A percentile compares a stretch with the other conserved stretches of the same genome.
Evolutionary conservation across 2,797 vertebrate genomes (phyloP).

Genomic region (Cynopterus sphinx): DNA sequence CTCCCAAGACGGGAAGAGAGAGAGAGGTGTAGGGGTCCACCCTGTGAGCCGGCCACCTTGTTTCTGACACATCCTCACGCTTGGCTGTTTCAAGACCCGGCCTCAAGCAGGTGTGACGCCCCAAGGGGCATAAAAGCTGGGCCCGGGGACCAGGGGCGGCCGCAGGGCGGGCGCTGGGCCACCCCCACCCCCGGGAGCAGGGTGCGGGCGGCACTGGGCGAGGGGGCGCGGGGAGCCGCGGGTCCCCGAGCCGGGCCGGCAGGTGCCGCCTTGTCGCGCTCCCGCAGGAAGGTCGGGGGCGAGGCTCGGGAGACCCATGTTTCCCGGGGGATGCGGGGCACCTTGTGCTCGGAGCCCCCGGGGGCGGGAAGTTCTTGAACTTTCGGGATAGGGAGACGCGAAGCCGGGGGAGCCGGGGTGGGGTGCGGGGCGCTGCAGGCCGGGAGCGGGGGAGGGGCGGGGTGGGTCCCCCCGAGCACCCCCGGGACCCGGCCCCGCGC

Average conservation of each 20-base stretch:
- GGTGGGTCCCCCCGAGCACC: not conserved
- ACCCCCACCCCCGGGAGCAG: too few species aligned
- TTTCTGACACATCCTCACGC: not conserved
- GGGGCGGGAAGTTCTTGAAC: constrained; percentile 67
- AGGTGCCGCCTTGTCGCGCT: not conserved
- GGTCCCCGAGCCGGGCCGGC: not conserved
- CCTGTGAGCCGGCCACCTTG: not conserved
- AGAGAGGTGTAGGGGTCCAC: not conserved
- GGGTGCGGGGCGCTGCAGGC: not conserved
- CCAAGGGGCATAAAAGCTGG: not conserved
- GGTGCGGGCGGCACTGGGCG: too few species aligned
- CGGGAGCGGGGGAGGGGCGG: not conserved
- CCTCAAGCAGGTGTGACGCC: not conserved
- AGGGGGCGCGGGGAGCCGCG: too few species aligned
- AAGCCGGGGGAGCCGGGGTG: not conserved
- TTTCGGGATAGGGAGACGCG: not conserved
- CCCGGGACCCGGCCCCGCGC: not conserved
- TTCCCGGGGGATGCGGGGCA: not conserved
- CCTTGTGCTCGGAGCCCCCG: not conserved
- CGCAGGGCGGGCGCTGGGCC: too few species aligned
- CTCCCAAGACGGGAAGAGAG: not conserved
- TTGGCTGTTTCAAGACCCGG: not conserved
- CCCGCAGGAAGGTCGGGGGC: not conserved
- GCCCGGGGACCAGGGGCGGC: not conserved
- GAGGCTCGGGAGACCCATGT: not conserved